Evolutionary conservation across 2,888 invertebrate species (phyloP).

Genomic region (Tenthredo amoena): DNA sequence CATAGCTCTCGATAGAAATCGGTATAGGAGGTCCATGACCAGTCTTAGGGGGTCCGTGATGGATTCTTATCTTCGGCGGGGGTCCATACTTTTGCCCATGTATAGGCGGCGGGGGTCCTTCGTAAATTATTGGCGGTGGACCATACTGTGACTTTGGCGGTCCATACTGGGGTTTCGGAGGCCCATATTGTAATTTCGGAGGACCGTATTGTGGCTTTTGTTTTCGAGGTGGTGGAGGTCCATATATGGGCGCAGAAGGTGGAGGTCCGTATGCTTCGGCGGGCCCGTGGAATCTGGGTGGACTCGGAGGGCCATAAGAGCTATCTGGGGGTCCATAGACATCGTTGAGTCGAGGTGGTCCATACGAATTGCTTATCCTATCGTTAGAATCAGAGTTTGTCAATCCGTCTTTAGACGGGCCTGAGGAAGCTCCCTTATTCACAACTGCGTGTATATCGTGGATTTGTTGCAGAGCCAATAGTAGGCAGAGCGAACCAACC

Average conservation of each 20-base stretch:
- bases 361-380: conserved; percentile 70
- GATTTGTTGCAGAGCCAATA: conserved; percentile 67
- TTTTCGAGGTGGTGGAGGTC: conserved; percentile 77
- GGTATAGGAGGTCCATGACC: conserved; percentile 68
- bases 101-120: conserved; percentile 65
- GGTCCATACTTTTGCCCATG: conserved; percentile 56
- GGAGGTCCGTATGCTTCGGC: conserved; percentile 78
- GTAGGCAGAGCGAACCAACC: conserved; percentile 65
- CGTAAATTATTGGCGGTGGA: conserved; percentile 77
- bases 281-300: conserved; percentile 68
- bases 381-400: conserved; percentile 68
- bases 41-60: conserved; percentile 59
- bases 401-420: conserved; percentile 61
- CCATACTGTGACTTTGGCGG: conserved; percentile 78
- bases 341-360: conserved; percentile 58
- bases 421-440: conserved; percentile 65
- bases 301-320: conserved; percentile 65
- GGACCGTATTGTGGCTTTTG: conserved; percentile 70
- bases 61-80: conserved; percentile 58
- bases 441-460: conserved; percentile 69
- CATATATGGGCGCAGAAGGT: conserved; percentile 76
- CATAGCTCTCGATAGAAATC: conserved; percentile 68
- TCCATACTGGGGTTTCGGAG: conserved; percentile 68
- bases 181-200: conserved; percentile 76
- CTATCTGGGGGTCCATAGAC: conserved; percentile 68